Evolutionary conservation across 2,113 vertebrate species (phyloP).

Genomic region (Gnathochromis pfefferi): DNA sequence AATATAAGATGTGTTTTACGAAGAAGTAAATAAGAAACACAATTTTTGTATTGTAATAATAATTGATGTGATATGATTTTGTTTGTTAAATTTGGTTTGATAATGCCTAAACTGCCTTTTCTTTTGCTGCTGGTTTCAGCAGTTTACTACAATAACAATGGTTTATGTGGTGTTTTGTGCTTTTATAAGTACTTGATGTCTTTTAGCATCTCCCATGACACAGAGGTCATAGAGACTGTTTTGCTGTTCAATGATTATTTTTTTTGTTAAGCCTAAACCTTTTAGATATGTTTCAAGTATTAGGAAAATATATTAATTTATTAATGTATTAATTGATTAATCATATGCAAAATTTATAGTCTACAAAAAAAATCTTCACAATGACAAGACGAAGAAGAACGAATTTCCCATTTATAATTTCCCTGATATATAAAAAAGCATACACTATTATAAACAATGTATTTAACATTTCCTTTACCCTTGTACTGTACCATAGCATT

Average conservation of each 20-base stretch:
- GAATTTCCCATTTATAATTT: background rate
- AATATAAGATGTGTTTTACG: background rate
- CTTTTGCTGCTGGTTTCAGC: background rate
- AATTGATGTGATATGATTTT: background rate
- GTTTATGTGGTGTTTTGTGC: background rate
- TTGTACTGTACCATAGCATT: background rate
- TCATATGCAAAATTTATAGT: background rate
- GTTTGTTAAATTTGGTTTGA: background rate
- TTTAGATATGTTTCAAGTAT: background rate
- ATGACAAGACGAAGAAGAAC: background rate
- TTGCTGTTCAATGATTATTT: background rate
- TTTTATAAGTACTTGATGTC: background rate
- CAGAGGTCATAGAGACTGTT: background rate
- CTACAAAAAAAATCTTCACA: background rate
- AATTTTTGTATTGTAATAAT: background rate
- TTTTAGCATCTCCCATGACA: background rate
- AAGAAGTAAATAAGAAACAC: background rate
- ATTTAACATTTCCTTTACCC: background rate
- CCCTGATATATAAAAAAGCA: background rate
- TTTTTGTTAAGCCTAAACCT: background rate
- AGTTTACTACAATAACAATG: background rate
- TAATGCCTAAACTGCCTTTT: background rate
- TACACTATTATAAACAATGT: background rate
- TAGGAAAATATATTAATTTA: background rate
- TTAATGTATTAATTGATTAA: background rate